Percentiles rank a stretch among this genome's conserved stretches.
Evolutionary conservation across 2,888 invertebrate species (phyloP).

Genomic region (Chymomyza procnemis): DNA sequence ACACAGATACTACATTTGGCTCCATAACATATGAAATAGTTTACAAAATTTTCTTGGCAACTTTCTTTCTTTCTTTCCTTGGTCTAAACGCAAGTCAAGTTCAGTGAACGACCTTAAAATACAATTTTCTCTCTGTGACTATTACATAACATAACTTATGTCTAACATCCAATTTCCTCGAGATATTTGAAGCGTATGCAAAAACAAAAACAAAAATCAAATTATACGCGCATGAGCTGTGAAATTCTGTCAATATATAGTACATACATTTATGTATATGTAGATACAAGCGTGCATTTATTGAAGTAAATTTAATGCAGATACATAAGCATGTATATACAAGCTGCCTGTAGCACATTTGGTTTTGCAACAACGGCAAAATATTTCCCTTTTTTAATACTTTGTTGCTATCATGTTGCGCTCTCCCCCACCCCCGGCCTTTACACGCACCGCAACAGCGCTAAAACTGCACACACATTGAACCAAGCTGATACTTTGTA

Average conservation of each 20-base stretch:
- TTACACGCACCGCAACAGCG: not conserved
- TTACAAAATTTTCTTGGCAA: not conserved
- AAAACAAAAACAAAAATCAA: slow-evolving; percentile 31
- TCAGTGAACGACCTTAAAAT: slow-evolving; percentile 66
- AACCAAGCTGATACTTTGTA: not conserved
- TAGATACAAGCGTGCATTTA: not conserved
- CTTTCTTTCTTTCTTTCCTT: not conserved
- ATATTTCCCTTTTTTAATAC: not conserved
- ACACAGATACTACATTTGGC: not conserved
- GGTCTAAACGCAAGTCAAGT: slow-evolving; percentile 34
- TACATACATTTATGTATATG: slow-evolving; percentile 11
- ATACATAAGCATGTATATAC: slow-evolving; percentile 1
- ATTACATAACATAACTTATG: not conserved
- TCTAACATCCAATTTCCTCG: not conserved
- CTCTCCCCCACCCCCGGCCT: too few relatives aligned
- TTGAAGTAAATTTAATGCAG: not conserved
- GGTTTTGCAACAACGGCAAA: not conserved
- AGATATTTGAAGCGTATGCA: slow-evolving; percentile 5
- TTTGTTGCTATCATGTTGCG: not conserved
- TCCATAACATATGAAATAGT: too few relatives aligned
- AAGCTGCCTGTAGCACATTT: not conserved
- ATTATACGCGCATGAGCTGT: slow-evolving; percentile 48
- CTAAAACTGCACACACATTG: too few relatives aligned
- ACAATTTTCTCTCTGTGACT: not conserved
- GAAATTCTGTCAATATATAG: not conserved